Evolutionary conservation across 2,797 vertebrate species (phyloP).

Genomic region (Orestias chungarensis): DNA sequence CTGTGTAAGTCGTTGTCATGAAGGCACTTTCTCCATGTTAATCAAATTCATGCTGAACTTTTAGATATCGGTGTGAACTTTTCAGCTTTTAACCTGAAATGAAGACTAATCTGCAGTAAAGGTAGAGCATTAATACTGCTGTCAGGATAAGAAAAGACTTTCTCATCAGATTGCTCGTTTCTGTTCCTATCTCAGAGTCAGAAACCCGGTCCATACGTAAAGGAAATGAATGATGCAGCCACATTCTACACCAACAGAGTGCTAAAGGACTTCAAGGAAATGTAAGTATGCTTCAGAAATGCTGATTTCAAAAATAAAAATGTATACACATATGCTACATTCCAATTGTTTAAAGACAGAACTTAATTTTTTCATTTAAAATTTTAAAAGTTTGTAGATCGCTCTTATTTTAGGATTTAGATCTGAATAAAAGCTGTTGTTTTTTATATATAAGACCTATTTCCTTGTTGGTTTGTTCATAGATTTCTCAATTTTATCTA

Average conservation of each 20-base stretch:
- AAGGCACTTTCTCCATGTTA: not conserved
- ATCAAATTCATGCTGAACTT: slow-evolving; percentile 5
- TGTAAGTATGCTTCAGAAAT: slow-evolving; percentile 74
- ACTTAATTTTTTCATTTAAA: not conserved
- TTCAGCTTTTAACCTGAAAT: slow-evolving; percentile 11
- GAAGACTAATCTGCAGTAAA: slow-evolving; percentile 22
- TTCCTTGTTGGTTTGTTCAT: not conserved
- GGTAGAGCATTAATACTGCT: not conserved
- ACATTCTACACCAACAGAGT: slow-evolving; percentile 99
- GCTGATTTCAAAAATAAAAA: not conserved
- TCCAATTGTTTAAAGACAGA: no score
- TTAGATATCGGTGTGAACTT: not conserved
- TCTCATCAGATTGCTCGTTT: not conserved
- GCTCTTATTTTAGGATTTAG: not conserved
- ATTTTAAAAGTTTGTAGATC: not conserved
- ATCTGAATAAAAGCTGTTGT: not conserved
- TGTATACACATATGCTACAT: no score
- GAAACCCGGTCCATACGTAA: slow-evolving; percentile 96
- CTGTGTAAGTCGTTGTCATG: slow-evolving; percentile 36
- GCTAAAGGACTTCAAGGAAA: slow-evolving; percentile 96
- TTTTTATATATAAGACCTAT: not conserved
- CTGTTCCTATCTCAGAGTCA: slow-evolving; percentile 79
- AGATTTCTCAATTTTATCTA: not conserved
- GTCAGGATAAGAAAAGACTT: not conserved
- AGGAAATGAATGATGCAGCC: slow-evolving; percentile 99